These are phyloP conservation scores for Agrotis puta DNA, from an alignment of 2,888 invertebrate species.

Conservation along the genomic window DNA sequence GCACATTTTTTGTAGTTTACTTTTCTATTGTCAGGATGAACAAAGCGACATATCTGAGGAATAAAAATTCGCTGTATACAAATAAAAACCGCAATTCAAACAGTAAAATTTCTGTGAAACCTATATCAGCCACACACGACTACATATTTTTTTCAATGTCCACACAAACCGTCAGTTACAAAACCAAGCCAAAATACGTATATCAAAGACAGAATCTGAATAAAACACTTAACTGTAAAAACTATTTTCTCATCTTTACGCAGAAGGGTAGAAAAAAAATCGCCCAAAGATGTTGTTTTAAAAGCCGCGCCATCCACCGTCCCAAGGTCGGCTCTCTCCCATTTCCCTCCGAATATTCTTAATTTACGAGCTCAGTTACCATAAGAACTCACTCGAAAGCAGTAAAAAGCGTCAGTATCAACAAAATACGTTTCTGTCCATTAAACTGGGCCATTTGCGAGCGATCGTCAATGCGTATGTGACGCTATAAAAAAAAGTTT, in stretches of 20 bases:
- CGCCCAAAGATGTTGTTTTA: conserved; percentile 53
- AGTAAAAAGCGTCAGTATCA: conserved; percentile 68
- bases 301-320: conserved; percentile 38
- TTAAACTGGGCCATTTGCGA: conserved; percentile 65
- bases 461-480: conserved; percentile 69
- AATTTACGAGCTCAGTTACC: conserved; percentile 68
- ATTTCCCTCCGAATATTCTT: conserved; percentile 66
- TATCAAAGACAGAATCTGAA: not conserved
- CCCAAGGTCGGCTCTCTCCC: conserved; percentile 58
- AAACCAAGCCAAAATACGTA: not conserved
- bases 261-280: conserved; percentile 41
- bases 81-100: not conserved
- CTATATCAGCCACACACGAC: not conserved
- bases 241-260: conserved; percentile 30
- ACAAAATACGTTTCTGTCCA: conserved; percentile 71
- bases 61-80: not conserved
- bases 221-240: conserved; percentile 15
- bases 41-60: not conserved
- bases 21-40: not conserved
- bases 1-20: not conserved
- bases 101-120: not conserved
- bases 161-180: not conserved
- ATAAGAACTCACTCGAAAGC: conserved; percentile 69
- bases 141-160: too few relatives aligned
- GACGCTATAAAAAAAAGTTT: conserved; percentile 68